A percentile compares a stretch with the other conserved stretches of the same genome.
These are phyloP conservation scores for Coilia nasus DNA, from an alignment of 2,797 vertebrate genomes.

Conservation along the genomic window DNA sequence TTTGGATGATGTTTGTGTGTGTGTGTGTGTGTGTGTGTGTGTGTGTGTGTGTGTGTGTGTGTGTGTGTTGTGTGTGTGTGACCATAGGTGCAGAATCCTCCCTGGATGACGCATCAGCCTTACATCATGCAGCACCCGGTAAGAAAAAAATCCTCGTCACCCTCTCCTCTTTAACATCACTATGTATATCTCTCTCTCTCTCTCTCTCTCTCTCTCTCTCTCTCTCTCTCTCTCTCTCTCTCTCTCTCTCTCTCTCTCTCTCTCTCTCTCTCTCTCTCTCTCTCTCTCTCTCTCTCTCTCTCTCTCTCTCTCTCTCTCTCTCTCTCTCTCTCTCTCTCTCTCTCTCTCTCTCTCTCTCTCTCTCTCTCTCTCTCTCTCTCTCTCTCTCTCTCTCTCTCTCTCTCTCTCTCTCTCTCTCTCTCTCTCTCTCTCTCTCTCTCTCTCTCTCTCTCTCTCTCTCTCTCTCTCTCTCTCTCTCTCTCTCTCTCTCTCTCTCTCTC, in stretches of 20 bases:
- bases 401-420: not conserved
- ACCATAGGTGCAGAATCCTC: conserved; percentile 93
- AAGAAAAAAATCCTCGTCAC: conserved; percentile 67
- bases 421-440: not conserved
- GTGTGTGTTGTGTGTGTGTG: conserved; percentile 32
- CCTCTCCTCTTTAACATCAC: too few species aligned
- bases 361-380: too few species aligned
- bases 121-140: conserved; percentile 99
- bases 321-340: too few species aligned
- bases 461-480: not conserved
- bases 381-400: too few species aligned
- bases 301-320: too few species aligned
- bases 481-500: too few species aligned
- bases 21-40: not conserved
- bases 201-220: not conserved
- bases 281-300: not conserved
- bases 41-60: not conserved
- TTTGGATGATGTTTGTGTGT: not conserved
- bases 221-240: not conserved
- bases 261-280: not conserved
- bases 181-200: not conserved
- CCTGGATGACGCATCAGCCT: conserved; percentile 97
- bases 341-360: too few species aligned
- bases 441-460: not conserved
- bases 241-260: not conserved